Evolutionary conservation across 2,797 vertebrate genomes (phyloP).

Genomic region (Ctenopoma multispine): DNA sequence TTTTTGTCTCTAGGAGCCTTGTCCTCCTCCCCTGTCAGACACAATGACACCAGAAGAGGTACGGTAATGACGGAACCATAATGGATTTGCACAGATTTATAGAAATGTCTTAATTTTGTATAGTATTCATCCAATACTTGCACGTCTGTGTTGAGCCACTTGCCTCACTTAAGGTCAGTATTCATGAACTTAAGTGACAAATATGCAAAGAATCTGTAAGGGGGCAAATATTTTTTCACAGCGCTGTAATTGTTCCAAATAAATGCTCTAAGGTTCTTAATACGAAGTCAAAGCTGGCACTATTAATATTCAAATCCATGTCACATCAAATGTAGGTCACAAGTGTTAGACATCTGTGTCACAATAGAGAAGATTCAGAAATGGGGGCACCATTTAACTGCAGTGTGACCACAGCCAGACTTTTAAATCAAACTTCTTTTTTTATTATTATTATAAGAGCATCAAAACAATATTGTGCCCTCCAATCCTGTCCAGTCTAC

Average conservation of each 20-base stretch:
- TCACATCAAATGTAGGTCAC: constrained; percentile 32
- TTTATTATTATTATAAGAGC: neutral
- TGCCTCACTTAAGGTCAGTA: too few species aligned
- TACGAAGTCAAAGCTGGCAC: too few species aligned
- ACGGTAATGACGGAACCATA: neutral
- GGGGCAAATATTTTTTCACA: too few species aligned
- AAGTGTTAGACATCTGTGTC: constrained; percentile 20
- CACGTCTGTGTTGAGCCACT: neutral
- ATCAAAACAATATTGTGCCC: constrained; percentile 16
- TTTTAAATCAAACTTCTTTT: constrained; percentile 25
- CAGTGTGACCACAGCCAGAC: constrained; percentile 18
- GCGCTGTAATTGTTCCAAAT: too few species aligned
- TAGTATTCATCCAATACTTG: neutral
- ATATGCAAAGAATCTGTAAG: too few species aligned
- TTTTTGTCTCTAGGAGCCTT: constrained; percentile 76
- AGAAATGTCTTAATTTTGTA: constrained; percentile 16
- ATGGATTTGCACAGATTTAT: constrained; percentile 7
- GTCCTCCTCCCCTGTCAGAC: constrained; percentile 79
- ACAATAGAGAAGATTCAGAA: constrained; percentile 7
- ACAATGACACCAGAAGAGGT: constrained; percentile 85
- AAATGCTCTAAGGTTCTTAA: neutral
- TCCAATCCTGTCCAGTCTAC: constrained; percentile 23
- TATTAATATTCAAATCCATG: neutral
- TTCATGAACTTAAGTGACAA: too few species aligned
- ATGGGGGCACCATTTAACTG: constrained; percentile 6